These are phyloP conservation scores for Dasypolia templi DNA, from an alignment of 2,888 invertebrate species.

Conservation along the genomic window DNA sequence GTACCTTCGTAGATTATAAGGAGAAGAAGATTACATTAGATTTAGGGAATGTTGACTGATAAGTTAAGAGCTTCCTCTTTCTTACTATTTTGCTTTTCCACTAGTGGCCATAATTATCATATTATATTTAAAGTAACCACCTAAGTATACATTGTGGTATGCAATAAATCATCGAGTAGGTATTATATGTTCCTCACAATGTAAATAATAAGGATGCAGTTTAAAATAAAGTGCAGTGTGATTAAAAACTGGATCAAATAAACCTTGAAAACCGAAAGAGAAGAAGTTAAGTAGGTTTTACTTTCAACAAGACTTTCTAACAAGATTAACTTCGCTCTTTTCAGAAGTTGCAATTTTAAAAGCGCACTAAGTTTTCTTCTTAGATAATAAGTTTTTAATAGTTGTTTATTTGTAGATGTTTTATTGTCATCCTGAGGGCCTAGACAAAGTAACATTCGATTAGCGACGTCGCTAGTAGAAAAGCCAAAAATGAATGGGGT, in stretches of 20 bases:
- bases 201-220: background rate
- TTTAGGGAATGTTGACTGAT: no score
- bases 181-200: background rate
- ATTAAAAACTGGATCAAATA: background rate
- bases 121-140: no score
- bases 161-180: no score
- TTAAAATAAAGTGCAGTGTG: background rate
- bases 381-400: background rate
- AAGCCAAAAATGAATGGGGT: no score
- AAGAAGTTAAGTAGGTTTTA: background rate
- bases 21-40: no score
- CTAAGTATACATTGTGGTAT: no score
- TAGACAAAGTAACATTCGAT: no score
- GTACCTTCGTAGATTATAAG: no score
- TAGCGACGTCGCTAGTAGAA: no score
- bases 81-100: no score
- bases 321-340: conserved; percentile 8
- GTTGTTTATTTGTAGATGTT: background rate
- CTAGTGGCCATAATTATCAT: no score
- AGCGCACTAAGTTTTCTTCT: background rate
- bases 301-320: background rate
- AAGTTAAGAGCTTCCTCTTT: no score
- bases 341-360: conserved; percentile 5
- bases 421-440: background rate
- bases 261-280: background rate